Base-by-base conservation (phyloP, 2,113 vertebrate genomes). In the Cynoglossus semilaevis region DNA sequence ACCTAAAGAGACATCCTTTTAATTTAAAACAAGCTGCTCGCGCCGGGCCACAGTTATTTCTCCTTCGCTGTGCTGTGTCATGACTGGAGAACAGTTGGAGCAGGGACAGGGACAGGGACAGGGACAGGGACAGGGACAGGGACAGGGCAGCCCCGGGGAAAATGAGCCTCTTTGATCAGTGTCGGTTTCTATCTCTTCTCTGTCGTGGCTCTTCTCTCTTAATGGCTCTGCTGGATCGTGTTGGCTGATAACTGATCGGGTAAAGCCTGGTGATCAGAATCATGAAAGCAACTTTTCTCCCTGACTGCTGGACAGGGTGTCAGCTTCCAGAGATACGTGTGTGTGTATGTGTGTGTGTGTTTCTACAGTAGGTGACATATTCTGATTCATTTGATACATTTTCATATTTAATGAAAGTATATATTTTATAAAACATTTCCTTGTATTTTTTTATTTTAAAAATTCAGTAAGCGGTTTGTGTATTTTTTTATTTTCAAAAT, bases 251-350 rank as follows among this genome's bases (percentile, higher is more conserved):
- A 75, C 62, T 47, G 66, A 55, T 57, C 56, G 34, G 15, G 73
- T 85, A 80, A 83, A 85, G 54, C 19, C 55, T 59, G 64, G 17
- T 40, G 54, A 86, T 87, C 77, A 65, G 71, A 81, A 81, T 85
- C 83, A 76, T 88, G 85, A 73, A 81, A 84, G 72, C 81, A 84
- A 88, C 84, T 89, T 88, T 89, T 79, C 79, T 88, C 80, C 42
- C 65, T 60, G 68, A 58, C 59, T 41, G 45, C 65, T 48, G 66
- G 44, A 66, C 78, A 68, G 2, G 64, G 72, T 76, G 76, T 90
- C 79, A 34, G 72, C 67, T 88, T 89, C 70, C 87, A 84, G 66
- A 58, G 42, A 40, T 8, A 40, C 47, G 16, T 37, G 11, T 22
- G 18, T 29, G 38, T 63, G 68, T 35, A n/a, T 17, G 19, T 17